Percentiles rank a stretch among this genome's conserved stretches.
These are phyloP conservation scores for Sweltsa coloradensis DNA, from an alignment of 1,140 invertebrate genomes.

Conservation along the genomic window DNA sequence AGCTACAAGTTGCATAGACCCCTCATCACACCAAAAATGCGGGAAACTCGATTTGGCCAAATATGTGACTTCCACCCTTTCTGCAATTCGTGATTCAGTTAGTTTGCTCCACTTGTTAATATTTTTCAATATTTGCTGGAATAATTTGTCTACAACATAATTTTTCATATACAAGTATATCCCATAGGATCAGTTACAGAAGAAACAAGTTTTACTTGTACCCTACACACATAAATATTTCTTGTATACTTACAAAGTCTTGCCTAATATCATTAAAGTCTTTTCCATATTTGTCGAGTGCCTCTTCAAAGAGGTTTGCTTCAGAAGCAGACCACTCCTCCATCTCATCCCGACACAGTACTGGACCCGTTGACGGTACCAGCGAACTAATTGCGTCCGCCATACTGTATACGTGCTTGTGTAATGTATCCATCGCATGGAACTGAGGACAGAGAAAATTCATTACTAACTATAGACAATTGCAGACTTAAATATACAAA, in stretches of 20 bases:
- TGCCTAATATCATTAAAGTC: constrained; percentile 97
- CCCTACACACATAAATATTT: constrained; percentile 8
- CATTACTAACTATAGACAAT: too few relatives aligned
- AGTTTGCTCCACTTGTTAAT: too few relatives aligned
- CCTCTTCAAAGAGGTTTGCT: constrained; percentile 98
- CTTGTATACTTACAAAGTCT: constrained; percentile 76
- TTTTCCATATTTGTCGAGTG: constrained; percentile 98
- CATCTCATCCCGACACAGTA: constrained; percentile 98
- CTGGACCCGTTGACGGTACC: constrained; percentile 89
- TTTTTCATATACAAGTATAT: too few relatives aligned
- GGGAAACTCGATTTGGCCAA: too few relatives aligned
- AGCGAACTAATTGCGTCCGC: constrained; percentile 83
- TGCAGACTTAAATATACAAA: background rate
- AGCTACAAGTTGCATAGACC: too few relatives aligned
- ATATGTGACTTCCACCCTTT: too few relatives aligned
- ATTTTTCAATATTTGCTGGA: too few relatives aligned
- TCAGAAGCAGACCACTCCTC: constrained; percentile 99
- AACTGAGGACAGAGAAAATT: constrained; percentile 47
- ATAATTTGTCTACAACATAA: too few relatives aligned
- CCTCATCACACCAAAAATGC: too few relatives aligned
- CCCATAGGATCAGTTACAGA: too few relatives aligned
- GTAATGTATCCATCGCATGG: constrained; percentile 96
- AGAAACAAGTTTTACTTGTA: too few relatives aligned
- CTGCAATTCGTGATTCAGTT: too few relatives aligned
- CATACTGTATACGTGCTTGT: constrained; percentile 85